Base-by-base conservation (phyloP, 2,113 vertebrate species). In the Hippocampus guttulatus region DNA sequence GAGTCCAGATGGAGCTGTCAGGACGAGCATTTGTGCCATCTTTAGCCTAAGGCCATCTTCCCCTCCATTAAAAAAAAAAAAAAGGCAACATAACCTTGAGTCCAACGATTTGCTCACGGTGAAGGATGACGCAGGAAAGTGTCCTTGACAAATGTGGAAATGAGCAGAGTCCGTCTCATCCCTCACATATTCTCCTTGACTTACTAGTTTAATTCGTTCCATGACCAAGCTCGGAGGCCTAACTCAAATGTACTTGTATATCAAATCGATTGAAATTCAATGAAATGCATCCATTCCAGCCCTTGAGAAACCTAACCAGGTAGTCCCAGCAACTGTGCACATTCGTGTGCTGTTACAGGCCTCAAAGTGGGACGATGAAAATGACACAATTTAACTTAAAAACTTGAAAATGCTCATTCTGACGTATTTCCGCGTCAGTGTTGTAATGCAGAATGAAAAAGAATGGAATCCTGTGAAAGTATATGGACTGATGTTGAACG, bases 1-100 rank as follows among this genome's bases (percentile, higher is more conserved):
- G 69, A 66, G 73, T 85, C 85, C 83, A 88, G 88, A 87, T 88
- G 88, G 86, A 84, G 81, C 85, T 81, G 85, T 87, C 85, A 77
- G 72, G 62, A 45, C 75, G 78, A 87, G 74, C 64, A 65, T 81
- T 79, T 61, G 60, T 67, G 1, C 76, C 63, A 73, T 87, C 81
- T 82, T 65, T 74, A 76, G 78, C 84, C 79, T 49, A 64, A 68
- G 81, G 85, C 77, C 33, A 38, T 38, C 33, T 38, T 38, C 33
- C 33, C 5, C 33, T 38, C 33, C 33, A 38, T 38, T 38, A 6
- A 67, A 73, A 84, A 45, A 65, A 64, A 8, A 27, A 63, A 63
- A 41, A 63, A 79, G 80, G 70, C 70, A 85, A 78, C 77, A 75
- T 69, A 69, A 84, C 81, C 86, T 85, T 67, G 71, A 75, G 77